phyloP scores from a whole-genome alignment of 2,113 vertebrate species.

The Eptesicus fuscus region DNA sequence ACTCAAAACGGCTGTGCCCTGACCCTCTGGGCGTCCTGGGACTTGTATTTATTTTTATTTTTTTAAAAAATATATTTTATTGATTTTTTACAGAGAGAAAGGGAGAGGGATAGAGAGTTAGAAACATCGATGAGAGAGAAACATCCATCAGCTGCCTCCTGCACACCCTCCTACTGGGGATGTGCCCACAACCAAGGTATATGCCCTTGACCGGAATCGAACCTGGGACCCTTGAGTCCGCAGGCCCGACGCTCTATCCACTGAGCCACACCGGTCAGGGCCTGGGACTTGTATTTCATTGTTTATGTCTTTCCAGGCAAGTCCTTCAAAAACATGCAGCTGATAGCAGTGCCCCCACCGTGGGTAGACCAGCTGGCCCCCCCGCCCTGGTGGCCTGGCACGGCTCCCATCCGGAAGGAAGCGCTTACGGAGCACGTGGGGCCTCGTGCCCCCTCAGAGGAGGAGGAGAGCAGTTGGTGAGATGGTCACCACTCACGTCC shows the following conservation, averaged over 20 bases:
- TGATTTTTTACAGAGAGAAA: too few relatives aligned
- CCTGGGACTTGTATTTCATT: not conserved
- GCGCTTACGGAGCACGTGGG: not conserved
- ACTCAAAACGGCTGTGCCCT: not conserved
- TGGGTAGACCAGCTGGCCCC: too few relatives aligned
- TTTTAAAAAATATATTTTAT: too few relatives aligned
- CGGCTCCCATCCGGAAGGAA: not conserved
- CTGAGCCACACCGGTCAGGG: too few relatives aligned
- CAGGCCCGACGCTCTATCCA: too few relatives aligned
- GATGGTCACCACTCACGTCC: not conserved
- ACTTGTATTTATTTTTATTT: not conserved
- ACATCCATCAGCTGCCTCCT: too few relatives aligned
- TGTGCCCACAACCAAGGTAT: too few relatives aligned
- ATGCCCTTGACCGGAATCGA: too few relatives aligned
- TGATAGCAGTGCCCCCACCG: not conserved
- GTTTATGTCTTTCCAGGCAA: not conserved
- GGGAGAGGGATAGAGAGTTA: too few relatives aligned
- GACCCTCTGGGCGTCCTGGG: not conserved
- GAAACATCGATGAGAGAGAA: too few relatives aligned
- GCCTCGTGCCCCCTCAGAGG: not conserved
- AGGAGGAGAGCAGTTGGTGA: not conserved
- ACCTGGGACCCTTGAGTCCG: too few relatives aligned
- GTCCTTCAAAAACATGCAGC: not conserved
- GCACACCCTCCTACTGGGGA: too few relatives aligned
- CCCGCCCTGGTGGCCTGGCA: rapidly evolving